phyloP scores from a whole-genome alignment of 2,888 invertebrate genomes.

The Tinea semifulvella region DNA sequence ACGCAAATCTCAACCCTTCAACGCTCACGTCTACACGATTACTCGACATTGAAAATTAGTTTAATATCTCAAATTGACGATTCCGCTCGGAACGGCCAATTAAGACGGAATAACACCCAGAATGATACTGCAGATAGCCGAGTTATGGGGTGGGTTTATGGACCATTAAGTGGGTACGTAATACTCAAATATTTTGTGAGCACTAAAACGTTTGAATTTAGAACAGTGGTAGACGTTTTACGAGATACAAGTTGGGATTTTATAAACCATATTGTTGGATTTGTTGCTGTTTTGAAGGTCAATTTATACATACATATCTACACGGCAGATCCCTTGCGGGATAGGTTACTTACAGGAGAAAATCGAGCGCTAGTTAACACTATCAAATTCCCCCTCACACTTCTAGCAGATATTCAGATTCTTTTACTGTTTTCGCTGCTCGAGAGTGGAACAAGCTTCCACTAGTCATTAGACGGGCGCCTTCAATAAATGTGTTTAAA shows the following conservation, averaged over 20 bases:
- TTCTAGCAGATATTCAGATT: no score
- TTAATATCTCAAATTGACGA: conserved; percentile 66
- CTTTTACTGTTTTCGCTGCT: no score
- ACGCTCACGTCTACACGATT: conserved; percentile 32
- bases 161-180: conserved; percentile 46
- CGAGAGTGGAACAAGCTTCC: no score
- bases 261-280: no score
- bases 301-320: no score
- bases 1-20: conserved; percentile 10
- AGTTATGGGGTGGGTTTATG: conserved; percentile 64
- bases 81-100: conserved; percentile 62
- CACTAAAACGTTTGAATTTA: conserved; percentile 33
- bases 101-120: conserved; percentile 61
- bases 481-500: no score
- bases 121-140: conserved; percentile 56
- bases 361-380: no score
- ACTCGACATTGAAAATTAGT: conserved; percentile 64
- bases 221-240: conserved; percentile 15
- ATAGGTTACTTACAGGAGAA: no score
- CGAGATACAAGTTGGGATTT: neutral
- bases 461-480: no score
- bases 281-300: no score
- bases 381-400: no score
- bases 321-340: no score
- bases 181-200: conserved; percentile 31